Base-by-base conservation (phyloP, 2,797 vertebrate species). In the Cuniculus paca region DNA sequence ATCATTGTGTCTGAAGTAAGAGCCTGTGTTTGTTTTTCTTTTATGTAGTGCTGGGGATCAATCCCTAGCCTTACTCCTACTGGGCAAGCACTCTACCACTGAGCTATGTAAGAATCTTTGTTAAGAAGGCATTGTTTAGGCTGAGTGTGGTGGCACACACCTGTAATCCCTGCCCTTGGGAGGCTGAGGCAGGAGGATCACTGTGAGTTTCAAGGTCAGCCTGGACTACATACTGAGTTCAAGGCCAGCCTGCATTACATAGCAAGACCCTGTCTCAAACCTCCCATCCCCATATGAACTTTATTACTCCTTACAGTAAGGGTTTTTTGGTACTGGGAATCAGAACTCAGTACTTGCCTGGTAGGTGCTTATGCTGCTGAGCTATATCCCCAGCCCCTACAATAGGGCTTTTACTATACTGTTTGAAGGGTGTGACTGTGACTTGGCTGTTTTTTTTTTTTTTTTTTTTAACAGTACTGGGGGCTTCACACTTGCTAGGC, bases 1-100 rank as follows among this genome's bases (percentile, higher is more conserved):
- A 99, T 99, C 98, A 99, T 99, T 36, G 99, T 99, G 63, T 99
- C 99, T 3, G 99, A 99, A 99, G 99, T 99, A 98, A 95, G 89
- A 91, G 63, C 24, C 31, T 45, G 68, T 45, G 14, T 74, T 28
- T 74, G 39, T 45, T 74, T 72, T 74, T 36, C 65, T 42, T 74
- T 45, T 74, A 2, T 74, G 42, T 45, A 19, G 26, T 26, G 70
- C 39, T 16, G 24, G 70, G 70, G 22, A 45, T 45, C 39, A 28
- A 2, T 13, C 22, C 5, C 0, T 12, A 74, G 36, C 42, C 12
- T 26, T 74, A 24, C 26, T 26, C 2, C 2, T 74, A 45, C 24
- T 45, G 45, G 70, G 70, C 36, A 14, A 24, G 39, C 70, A 28
- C 6, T 28, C 39, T 45, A 28, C 70, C 39, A 74, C 70, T 74